Conservation (phyloP, 2,797 vertebrate species). For the Malurus splendens region DNA sequence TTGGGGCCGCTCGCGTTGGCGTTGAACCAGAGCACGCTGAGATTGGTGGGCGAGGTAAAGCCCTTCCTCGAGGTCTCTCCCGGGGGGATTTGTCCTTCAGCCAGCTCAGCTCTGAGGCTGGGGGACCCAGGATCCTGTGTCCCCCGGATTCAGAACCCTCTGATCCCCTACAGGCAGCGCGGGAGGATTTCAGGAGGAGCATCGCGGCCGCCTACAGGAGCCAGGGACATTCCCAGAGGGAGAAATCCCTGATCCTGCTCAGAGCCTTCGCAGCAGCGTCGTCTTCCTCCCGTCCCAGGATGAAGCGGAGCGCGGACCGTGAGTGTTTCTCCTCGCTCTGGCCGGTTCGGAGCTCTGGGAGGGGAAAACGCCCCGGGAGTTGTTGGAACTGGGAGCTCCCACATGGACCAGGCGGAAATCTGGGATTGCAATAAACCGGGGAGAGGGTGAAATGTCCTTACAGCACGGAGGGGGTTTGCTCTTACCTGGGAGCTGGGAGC, state of each 20-base stretch:
- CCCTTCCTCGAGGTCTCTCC: fast-evolving
- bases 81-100: fast-evolving
- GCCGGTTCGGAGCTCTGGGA: fast-evolving
- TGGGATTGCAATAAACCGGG: not conserved
- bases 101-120: not conserved
- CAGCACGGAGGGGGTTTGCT: fast-evolving
- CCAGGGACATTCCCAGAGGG: not conserved
- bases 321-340: fast-evolving
- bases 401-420: not conserved
- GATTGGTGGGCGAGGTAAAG: constrained; percentile 50
- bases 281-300: not conserved
- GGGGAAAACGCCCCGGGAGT: fast-evolving
- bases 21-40: constrained; percentile 39
- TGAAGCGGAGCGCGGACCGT: constrained; percentile 2
- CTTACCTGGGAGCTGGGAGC: not conserved
- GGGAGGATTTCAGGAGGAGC: constrained; percentile 41
- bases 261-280: not conserved
- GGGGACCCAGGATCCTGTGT: not conserved
- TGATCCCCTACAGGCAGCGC: constrained; percentile 13
- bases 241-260: constrained; percentile 4
- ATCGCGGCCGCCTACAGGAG: not conserved
- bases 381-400: fast-evolving
- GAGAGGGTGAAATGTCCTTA: not conserved
- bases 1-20: constrained; percentile 47
- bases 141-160: not conserved